These are phyloP conservation scores for Uropsilus gracilis DNA, from an alignment of 2,113 vertebrate species.

Conservation along the genomic window DNA sequence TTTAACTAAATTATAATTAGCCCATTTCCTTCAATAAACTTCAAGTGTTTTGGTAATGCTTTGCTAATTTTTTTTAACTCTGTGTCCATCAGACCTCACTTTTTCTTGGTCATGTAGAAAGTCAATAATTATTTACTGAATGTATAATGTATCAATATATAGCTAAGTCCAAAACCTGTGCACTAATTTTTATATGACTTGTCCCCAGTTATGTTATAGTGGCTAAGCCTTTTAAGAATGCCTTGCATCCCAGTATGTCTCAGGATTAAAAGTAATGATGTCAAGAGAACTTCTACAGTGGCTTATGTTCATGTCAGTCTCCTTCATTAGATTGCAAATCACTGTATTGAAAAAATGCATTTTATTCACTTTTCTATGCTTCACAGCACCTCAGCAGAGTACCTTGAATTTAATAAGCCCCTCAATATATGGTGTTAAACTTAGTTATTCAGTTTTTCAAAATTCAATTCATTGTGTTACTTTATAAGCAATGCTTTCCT, in stretches of 20 bases:
- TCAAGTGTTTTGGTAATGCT: not conserved
- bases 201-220: not conserved
- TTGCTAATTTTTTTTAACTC: not conserved
- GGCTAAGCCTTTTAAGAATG: constrained; percentile 49
- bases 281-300: constrained; percentile 16
- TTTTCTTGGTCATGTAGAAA: not conserved
- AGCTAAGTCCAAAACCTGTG: not conserved
- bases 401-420: constrained; percentile 57
- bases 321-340: constrained; percentile 71
- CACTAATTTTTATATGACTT: constrained; percentile 18
- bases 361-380: constrained; percentile 65
- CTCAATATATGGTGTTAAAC: not conserved
- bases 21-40: not conserved
- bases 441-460: not conserved
- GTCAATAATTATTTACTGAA: not conserved
- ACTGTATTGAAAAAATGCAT: constrained; percentile 52
- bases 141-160: not conserved
- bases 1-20: not conserved
- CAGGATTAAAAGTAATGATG: constrained; percentile 70
- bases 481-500: not conserved
- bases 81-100: not conserved
- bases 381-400: constrained; percentile 16
- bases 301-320: constrained; percentile 20
- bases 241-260: not conserved
- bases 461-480: constrained; percentile 13